Percentiles rank a stretch among this genome's conserved stretches.
phyloP scores from a whole-genome alignment of 2,888 invertebrate genomes.

The Neoscelio sp. region DNA sequence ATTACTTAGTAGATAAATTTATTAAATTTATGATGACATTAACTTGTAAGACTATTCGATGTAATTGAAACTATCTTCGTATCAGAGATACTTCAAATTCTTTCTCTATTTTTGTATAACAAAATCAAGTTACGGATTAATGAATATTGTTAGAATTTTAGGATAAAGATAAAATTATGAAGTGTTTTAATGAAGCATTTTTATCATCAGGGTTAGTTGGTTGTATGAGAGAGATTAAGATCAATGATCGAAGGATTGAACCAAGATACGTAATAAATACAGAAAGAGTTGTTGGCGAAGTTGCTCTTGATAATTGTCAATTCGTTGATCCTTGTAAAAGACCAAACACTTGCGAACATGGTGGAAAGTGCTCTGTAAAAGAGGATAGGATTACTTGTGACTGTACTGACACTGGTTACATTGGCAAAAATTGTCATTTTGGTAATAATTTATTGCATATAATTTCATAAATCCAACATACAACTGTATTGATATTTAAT shows the following conservation, averaged over 20 bases:
- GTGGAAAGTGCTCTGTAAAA: conserved; percentile 94
- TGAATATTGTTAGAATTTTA: too few species aligned
- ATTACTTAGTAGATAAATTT: not conserved
- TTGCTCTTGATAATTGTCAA: conserved; percentile 94
- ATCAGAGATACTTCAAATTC: not conserved
- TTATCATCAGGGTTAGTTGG: conserved; percentile 90
- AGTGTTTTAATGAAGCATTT: too few species aligned
- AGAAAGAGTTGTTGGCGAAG: conserved; percentile 93
- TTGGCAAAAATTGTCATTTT: conserved; percentile 97
- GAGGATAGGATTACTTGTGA: conserved; percentile 95
- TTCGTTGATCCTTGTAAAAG: conserved; percentile 95
- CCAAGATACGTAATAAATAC: conserved; percentile 92
- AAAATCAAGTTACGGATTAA: too few species aligned
- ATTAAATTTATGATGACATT: not conserved
- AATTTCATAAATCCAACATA: too few species aligned
- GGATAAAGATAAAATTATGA: too few species aligned
- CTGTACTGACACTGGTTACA: conserved; percentile 95
- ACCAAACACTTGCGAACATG: conserved; percentile 96
- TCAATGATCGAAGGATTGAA: conserved; percentile 92
- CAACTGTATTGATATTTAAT: not conserved
- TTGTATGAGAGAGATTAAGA: conserved; percentile 94
- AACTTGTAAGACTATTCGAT: not conserved
- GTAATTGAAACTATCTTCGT: too few species aligned
- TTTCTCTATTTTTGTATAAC: too few species aligned
- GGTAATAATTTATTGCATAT: conserved; percentile 83